These are phyloP conservation scores for Apodemia duryi DNA, from an alignment of 2,888 invertebrate species.

Conservation along the genomic window DNA sequence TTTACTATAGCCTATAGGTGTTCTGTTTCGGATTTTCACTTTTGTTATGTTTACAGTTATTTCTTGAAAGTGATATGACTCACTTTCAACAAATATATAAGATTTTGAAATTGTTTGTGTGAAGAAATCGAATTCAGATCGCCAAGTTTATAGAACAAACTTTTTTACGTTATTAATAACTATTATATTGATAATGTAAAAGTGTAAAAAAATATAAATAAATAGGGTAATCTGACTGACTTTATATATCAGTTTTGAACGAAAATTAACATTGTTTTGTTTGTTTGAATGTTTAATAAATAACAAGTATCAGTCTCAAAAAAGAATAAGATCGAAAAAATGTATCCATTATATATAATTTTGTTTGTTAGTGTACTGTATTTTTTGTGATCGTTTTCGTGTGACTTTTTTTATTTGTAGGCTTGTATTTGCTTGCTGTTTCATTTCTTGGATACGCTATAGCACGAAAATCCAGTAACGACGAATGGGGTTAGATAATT, in stretches of 20 bases:
- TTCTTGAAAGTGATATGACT: background rate
- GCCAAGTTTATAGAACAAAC: too few relatives aligned
- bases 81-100: too few relatives aligned
- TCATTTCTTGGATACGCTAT: slow-evolving; percentile 60
- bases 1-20: slow-evolving; percentile 40
- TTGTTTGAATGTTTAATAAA: too few relatives aligned
- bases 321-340: too few relatives aligned
- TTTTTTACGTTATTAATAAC: too few relatives aligned
- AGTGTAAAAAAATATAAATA: too few relatives aligned
- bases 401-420: slow-evolving; percentile 46
- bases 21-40: slow-evolving; percentile 15
- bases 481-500: slow-evolving; percentile 60
- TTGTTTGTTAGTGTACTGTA: background rate
- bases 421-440: slow-evolving; percentile 62
- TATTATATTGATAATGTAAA: too few relatives aligned
- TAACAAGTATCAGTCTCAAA: too few relatives aligned
- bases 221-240: too few relatives aligned
- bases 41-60: background rate
- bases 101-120: background rate
- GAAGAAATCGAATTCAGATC: background rate
- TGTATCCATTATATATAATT: too few relatives aligned
- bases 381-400: background rate
- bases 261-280: too few relatives aligned
- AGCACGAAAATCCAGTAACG: slow-evolving; percentile 54
- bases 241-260: too few relatives aligned